phyloP scores from a whole-genome alignment of 2,113 vertebrate species.

The Mobula hypostoma region DNA sequence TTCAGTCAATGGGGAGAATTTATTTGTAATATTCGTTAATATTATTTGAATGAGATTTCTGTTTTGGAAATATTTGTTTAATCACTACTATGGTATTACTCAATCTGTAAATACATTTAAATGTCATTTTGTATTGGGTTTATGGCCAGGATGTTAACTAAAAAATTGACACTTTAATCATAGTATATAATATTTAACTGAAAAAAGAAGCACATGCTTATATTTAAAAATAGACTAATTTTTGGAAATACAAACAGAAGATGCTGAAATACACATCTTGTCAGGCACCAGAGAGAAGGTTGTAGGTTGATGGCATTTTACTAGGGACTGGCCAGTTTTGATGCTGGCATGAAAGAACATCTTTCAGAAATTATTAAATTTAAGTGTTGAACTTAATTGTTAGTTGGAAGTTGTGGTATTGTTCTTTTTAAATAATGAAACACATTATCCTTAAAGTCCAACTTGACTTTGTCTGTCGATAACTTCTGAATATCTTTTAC shows the following conservation, averaged over 20 bases:
- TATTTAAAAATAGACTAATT: neutral
- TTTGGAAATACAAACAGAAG: neutral
- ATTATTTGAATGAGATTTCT: neutral
- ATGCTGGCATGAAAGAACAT: neutral
- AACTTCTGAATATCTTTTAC: constrained; percentile 41
- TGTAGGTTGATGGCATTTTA: too few species aligned
- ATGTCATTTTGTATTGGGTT: neutral
- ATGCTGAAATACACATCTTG: too few species aligned
- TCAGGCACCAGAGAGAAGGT: too few species aligned
- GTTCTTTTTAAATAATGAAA: neutral
- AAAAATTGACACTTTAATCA: neutral
- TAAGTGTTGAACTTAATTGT: too few species aligned
- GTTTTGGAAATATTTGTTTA: neutral
- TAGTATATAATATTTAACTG: too few species aligned
- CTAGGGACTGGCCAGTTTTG: too few species aligned
- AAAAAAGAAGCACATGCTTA: neutral
- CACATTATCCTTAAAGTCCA: neutral
- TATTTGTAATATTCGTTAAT: neutral
- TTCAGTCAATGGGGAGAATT: neutral
- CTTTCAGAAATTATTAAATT: neutral
- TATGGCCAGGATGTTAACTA: neutral
- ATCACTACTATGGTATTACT: neutral
- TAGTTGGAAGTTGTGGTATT: neutral
- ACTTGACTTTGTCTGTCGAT: neutral
- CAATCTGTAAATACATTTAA: neutral